Base-by-base conservation (phyloP, 2,113 vertebrate species). In the Oxygymnocypris stewartii region DNA sequence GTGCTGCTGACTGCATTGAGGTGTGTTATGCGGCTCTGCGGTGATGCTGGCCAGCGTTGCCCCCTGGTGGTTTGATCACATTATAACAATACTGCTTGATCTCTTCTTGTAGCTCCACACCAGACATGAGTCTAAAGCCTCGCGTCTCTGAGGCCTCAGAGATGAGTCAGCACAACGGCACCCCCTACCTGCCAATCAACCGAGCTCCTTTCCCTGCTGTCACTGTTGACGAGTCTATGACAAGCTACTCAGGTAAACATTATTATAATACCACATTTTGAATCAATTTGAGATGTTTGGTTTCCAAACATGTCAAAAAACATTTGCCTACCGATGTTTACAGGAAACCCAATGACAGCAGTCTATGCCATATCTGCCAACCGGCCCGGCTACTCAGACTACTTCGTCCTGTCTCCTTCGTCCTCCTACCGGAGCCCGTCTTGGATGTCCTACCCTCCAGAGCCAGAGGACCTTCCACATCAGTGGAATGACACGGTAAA, bases 321-420 rank as follows among this genome's bases (percentile, higher is more conserved):
- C 18, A 74, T 49, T 49, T 73, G 4, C 40, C 18, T 23, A 71
- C 28, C 59, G 42, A 77, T 40, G 2, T 85, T 82, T 42, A 35
- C 91, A 99, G 98, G 98, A 96, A 98, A 96, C 90, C 97, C 98
- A 0, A 97, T 98, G 86, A 98, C 98, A 84, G 98, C 98, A 12
- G 97, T 99, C 87, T 99, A 99, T 84, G 98, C 98, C 89, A 99
- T 99, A 92, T 98, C 98, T 87, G 97, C 97, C 92, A 98, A 96
- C 93, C 94, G 96, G 89, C 96, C 98, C 0, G 97, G 96, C 71
- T 98, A 98, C 93, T 96, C 98, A 0, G 97, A 97, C 91, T 99
- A 99, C 93, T 98, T 97, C 9, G 97, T 99, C 92, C 97, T 98
- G 71, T 97, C 97, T 0, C 97, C 98, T 4, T 96, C 98, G 18